These are phyloP conservation scores for Chlamydotis undulata DNA, from an alignment of 2,113 vertebrate species.

Conservation along the genomic window DNA sequence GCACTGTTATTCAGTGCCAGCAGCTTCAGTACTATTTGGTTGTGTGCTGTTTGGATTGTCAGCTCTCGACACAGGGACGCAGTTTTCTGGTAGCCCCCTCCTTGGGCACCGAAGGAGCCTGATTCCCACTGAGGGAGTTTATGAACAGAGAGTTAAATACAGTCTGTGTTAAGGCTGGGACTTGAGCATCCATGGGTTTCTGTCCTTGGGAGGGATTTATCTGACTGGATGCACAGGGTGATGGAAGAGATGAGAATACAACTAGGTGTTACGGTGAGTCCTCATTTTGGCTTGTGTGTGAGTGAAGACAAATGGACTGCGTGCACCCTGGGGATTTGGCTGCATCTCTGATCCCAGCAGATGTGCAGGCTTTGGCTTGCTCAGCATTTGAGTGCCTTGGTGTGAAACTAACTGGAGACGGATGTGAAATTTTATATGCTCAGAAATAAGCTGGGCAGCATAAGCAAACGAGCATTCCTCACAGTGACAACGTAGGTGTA, in stretches of 20 bases:
- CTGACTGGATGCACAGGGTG: neutral
- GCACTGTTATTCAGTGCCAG: neutral
- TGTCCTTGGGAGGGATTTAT: neutral
- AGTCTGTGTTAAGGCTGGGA: neutral
- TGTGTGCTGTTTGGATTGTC: neutral
- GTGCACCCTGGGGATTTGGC: neutral
- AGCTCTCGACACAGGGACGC: fast-evolving
- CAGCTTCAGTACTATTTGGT: neutral
- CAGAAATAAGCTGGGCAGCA: neutral
- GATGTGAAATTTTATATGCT: neutral
- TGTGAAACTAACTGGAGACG: neutral
- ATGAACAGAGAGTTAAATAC: neutral
- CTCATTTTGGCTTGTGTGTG: neutral
- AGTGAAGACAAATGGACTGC: neutral
- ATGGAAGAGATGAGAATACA: neutral
- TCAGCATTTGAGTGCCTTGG: neutral
- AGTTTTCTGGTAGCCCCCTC: neutral
- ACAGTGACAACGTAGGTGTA: neutral
- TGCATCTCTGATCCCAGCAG: neutral
- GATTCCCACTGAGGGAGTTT: neutral
- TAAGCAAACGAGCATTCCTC: neutral
- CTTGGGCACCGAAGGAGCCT: fast-evolving
- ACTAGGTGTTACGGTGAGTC: neutral
- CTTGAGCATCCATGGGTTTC: neutral
- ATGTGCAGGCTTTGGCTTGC: neutral